Evolutionary conservation across 2,797 vertebrate genomes (phyloP).

Genomic region (Brotogeris chrysoptera): DNA sequence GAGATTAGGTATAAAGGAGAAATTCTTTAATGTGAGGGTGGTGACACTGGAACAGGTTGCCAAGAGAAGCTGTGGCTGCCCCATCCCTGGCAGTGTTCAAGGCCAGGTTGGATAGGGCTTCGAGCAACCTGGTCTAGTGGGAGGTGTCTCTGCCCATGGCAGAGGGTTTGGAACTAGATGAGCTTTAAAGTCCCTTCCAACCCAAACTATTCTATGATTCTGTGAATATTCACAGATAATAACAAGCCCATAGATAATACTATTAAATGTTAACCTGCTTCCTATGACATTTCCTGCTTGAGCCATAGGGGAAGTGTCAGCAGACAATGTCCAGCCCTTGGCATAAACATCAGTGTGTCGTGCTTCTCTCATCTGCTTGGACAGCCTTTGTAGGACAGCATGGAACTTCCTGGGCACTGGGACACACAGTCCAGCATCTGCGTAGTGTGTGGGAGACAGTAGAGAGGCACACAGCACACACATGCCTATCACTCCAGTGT

Average conservation of each 20-base stretch:
- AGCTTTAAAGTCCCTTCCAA: neutral
- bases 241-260: neutral
- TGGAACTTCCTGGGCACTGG: neutral
- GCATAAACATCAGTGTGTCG: accelerated
- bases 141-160: neutral
- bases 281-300: neutral
- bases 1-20: neutral
- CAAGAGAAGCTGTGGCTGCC: neutral
- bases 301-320: neutral
- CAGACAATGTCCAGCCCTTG: neutral
- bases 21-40: neutral
- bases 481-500: neutral
- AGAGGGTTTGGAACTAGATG: neutral
- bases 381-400: accelerated
- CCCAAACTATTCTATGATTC: neutral
- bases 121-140: neutral
- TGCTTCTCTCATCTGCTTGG: neutral
- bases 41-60: neutral
- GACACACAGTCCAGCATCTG: neutral
- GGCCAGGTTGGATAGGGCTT: neutral
- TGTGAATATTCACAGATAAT: neutral
- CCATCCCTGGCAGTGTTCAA: neutral
- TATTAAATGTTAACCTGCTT: neutral
- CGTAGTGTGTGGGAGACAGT: accelerated
- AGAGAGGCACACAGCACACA: neutral